phyloP scores from a whole-genome alignment of 1,140 invertebrate species.

The Lasioglossum baleicum region DNA sequence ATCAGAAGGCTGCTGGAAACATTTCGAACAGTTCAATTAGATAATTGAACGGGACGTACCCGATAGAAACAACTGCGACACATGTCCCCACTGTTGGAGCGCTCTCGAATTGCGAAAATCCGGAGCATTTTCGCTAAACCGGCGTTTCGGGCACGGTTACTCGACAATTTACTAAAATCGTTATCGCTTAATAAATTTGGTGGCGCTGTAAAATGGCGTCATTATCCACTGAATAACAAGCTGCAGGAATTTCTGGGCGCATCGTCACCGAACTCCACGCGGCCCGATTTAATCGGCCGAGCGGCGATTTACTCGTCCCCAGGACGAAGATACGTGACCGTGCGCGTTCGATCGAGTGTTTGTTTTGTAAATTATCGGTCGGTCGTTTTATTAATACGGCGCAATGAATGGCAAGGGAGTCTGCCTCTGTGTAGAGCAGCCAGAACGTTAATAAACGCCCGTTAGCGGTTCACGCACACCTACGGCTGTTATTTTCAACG shows the following conservation, averaged over 20 bases:
- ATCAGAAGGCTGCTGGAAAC: too few relatives aligned
- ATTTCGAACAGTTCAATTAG: too few relatives aligned
- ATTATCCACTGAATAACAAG: not conserved
- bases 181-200: not conserved
- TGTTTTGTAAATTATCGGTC: conserved; percentile 4
- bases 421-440: not conserved
- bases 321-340: not conserved
- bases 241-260: not conserved
- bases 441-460: conserved; percentile 5
- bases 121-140: not conserved
- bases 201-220: not conserved
- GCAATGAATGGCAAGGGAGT: conserved; percentile 15
- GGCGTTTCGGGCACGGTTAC: not conserved
- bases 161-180: conserved; percentile 1
- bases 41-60: too few relatives aligned
- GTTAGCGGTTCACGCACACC: not conserved
- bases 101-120: not conserved
- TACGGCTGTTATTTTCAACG: not conserved
- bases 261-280: not conserved
- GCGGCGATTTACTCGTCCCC: not conserved
- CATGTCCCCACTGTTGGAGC: too few relatives aligned
- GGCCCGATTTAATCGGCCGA: conserved; percentile 11
- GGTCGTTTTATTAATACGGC: conserved; percentile 16
- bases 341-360: not conserved
- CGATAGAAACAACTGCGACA: too few relatives aligned